Percentiles rank a stretch among this genome's conserved stretches.
Conservation (phyloP, 2,888 invertebrate genomes). For the Euzetes globulus region DNA sequence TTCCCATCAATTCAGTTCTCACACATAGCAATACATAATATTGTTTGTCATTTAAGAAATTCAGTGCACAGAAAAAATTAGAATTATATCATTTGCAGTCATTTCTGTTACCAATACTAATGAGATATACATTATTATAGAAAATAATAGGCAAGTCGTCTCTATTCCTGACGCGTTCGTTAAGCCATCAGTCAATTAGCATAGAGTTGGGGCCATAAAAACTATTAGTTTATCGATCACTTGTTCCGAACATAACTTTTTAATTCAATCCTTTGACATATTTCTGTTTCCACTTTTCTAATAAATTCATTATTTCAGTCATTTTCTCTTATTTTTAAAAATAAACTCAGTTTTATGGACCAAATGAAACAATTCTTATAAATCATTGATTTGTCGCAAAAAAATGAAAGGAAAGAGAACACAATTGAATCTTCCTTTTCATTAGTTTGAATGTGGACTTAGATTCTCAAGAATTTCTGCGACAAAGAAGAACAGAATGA, state of each 20-base stretch:
- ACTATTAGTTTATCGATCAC: not conserved
- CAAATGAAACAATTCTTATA: not conserved
- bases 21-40: not conserved
- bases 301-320: no score
- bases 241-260: no score
- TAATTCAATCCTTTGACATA: no score
- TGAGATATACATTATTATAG: constrained; percentile 5
- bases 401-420: not conserved
- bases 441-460: not conserved
- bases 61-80: not conserved
- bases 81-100: not conserved
- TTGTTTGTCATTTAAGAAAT: constrained; percentile 22
- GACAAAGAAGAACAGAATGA: not conserved
- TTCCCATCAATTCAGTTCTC: not conserved
- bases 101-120: constrained; percentile 9
- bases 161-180: not conserved
- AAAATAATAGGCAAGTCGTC: not conserved
- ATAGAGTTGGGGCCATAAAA: not conserved
- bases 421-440: constrained; percentile 8
- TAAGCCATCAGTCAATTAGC: not conserved
- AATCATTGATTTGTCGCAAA: constrained; percentile 5
- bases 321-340: no score
- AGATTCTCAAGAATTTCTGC: not conserved
- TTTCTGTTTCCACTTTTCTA: no score
- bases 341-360: no score